These are phyloP conservation scores for Microctenopoma steveboyesi DNA, from an alignment of 2,797 vertebrate species.

Conservation along the genomic window DNA sequence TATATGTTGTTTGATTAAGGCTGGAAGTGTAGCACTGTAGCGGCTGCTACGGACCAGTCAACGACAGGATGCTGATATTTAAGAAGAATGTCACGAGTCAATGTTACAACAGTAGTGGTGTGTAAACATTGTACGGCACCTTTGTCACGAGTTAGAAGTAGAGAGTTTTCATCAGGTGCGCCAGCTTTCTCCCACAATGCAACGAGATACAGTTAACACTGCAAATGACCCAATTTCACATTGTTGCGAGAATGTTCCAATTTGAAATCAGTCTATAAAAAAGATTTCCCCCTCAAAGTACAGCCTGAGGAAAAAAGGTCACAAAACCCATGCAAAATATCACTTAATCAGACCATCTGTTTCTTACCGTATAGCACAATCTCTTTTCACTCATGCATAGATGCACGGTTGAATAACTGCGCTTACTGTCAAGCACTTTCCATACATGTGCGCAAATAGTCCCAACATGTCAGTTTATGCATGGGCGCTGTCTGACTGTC, in stretches of 20 bases:
- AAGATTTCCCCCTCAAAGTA: neutral
- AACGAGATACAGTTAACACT: no score
- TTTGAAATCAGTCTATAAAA: neutral
- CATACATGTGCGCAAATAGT: neutral
- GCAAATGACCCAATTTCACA: neutral
- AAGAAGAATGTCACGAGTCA: no score
- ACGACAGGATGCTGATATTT: no score
- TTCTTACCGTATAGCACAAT: neutral
- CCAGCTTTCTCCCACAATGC: no score
- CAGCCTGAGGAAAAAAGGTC: neutral
- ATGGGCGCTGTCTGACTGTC: neutral
- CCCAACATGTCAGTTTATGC: neutral
- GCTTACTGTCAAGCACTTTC: neutral
- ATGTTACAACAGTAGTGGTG: no score
- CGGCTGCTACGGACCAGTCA: no score
- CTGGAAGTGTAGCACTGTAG: no score
- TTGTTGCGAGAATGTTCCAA: neutral
- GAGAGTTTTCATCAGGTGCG: no score
- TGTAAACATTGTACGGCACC: no score
- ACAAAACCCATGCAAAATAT: neutral
- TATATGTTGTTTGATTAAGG: no score
- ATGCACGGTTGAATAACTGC: neutral
- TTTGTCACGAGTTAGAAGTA: no score
- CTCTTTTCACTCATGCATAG: conserved; percentile 1
- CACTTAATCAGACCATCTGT: conserved; percentile 6